Evolutionary conservation across 2,797 vertebrate genomes (phyloP), one percentile per base, ranked within the genome.

Genomic region (Simalia tracyae): DNA sequence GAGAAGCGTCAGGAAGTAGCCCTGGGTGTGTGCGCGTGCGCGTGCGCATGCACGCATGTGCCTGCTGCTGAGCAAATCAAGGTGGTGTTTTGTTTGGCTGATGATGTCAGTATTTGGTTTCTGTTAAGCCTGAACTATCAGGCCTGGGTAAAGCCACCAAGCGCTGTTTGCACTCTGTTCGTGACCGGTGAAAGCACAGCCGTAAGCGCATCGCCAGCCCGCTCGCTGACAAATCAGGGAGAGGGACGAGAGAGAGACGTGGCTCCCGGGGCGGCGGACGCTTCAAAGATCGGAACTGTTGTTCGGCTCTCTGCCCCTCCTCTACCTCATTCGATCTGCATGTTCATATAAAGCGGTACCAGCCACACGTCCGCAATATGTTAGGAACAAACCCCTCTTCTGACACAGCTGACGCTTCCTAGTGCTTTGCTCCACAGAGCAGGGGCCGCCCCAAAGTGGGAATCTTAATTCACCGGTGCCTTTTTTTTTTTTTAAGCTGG

Each of bases 21-120:
- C 24, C 8, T 0, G 7, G 19, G 68, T 22, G 72, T 42, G 68
- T 22, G 5, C 0, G n/a, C 0, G 36, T 4, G 15, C 0, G 15
- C 3, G 31, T 50, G 50, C 50, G 7, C 0, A 5, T 50, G 50
- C 6, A 9, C 2, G 2, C 68, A 72, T 15, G 15, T 54, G 50
- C 50, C 50, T 54, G 50, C 50, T 54, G 50, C 8, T 9, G 50
- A 54, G 50, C 36, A 81, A 46, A 22, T 19, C 36, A 46, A 81
- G 72, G 72, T 81, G 36, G 72, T 81, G 76, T 46, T 81, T 81
- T 81, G 76, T 81, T 81, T 42, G 46, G 76, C 42, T 81, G 76
- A 10, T 81, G 72, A 81, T 36, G 36, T 81, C 76, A 46, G 76
- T 11, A 46, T 46, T 46, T 81, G 19, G 17, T 19, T 42, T 81